These are phyloP conservation scores for Orchestes rusci DNA, from an alignment of 2,888 invertebrate genomes.

Conservation along the genomic window DNA sequence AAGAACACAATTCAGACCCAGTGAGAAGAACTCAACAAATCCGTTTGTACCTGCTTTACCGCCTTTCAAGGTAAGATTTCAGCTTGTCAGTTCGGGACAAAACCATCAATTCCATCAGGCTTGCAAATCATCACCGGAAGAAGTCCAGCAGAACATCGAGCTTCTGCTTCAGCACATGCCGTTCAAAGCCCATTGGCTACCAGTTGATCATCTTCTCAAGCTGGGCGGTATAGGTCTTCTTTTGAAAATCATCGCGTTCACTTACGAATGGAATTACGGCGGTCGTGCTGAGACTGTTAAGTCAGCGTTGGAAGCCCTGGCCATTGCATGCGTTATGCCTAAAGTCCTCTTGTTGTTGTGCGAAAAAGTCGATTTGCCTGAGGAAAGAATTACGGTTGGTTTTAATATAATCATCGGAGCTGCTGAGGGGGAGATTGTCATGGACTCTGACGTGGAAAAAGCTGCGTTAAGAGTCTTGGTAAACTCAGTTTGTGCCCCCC, in stretches of 20 bases:
- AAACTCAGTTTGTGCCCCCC: slow-evolving; percentile 90
- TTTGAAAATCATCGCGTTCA: slow-evolving; percentile 78
- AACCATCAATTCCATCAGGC: slow-evolving; percentile 48
- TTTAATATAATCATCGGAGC: slow-evolving; percentile 76
- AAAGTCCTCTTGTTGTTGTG: slow-evolving; percentile 67
- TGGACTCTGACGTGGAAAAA: slow-evolving; percentile 87
- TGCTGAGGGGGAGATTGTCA: slow-evolving; percentile 85
- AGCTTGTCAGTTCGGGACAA: too few relatives aligned
- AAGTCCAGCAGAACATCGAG: slow-evolving; percentile 81
- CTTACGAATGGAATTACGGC: slow-evolving; percentile 87
- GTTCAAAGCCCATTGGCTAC: slow-evolving; percentile 74
- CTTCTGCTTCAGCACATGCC: slow-evolving; percentile 69
- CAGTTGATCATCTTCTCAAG: slow-evolving; percentile 79
- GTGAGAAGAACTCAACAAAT: slow-evolving; percentile 35
- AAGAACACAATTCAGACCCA: slow-evolving; percentile 47
- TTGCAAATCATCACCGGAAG: slow-evolving; percentile 65
- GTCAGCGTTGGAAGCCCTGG: slow-evolving; percentile 78
- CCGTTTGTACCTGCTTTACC: slow-evolving; percentile 41
- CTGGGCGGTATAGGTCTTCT: slow-evolving; percentile 77
- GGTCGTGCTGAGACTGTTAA: slow-evolving; percentile 78
- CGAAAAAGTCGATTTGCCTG: slow-evolving; percentile 69
- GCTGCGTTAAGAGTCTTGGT: slow-evolving; percentile 85
- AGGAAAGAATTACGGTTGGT: slow-evolving; percentile 70
- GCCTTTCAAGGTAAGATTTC: slow-evolving; percentile 41
- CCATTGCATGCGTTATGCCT: slow-evolving; percentile 85